These are phyloP conservation scores for Caenorhabditis sp. DNA, from an alignment of 2,888 invertebrate species.

Conservation along the genomic window DNA sequence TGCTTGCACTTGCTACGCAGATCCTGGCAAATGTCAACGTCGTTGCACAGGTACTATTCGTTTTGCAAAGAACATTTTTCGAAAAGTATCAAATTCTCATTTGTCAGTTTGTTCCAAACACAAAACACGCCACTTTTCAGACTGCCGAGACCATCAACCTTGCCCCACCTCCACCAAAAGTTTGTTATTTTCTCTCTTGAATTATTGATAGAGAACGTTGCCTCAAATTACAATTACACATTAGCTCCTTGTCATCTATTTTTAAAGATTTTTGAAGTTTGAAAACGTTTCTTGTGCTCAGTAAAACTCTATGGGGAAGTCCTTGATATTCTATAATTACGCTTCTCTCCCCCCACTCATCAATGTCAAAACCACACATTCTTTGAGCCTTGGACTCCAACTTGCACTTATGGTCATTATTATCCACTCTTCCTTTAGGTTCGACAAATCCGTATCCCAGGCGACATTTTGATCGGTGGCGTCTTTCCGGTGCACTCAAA, in stretches of 20 bases:
- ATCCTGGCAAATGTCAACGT: slow-evolving; percentile 77
- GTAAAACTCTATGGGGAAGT: neutral
- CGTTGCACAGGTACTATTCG: slow-evolving; percentile 71
- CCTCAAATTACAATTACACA: slow-evolving; percentile 25
- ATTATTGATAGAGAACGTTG: slow-evolving; percentile 25
- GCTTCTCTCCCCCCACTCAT: neutral
- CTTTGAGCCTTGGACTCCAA: neutral
- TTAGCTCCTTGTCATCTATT: neutral
- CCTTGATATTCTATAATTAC: neutral
- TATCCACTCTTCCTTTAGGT: too few species aligned
- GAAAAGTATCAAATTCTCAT: slow-evolving; percentile 16
- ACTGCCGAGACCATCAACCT: slow-evolving; percentile 59
- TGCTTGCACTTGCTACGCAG: slow-evolving; percentile 79
- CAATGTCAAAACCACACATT: neutral
- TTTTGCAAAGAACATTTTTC: slow-evolving; percentile 10
- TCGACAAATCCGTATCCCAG: slow-evolving; percentile 85
- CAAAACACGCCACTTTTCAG: slow-evolving; percentile 47
- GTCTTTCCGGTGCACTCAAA: slow-evolving; percentile 87
- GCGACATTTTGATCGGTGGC: slow-evolving; percentile 86
- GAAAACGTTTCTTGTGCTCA: neutral
- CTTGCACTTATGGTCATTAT: neutral
- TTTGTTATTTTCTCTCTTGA: slow-evolving; percentile 40
- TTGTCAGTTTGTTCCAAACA: neutral
- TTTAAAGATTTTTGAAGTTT: slow-evolving; percentile 22
- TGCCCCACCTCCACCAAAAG: slow-evolving; percentile 58